These are phyloP conservation scores for Equus quagga DNA, from an alignment of 2,113 vertebrate species.

Conservation along the genomic window DNA sequence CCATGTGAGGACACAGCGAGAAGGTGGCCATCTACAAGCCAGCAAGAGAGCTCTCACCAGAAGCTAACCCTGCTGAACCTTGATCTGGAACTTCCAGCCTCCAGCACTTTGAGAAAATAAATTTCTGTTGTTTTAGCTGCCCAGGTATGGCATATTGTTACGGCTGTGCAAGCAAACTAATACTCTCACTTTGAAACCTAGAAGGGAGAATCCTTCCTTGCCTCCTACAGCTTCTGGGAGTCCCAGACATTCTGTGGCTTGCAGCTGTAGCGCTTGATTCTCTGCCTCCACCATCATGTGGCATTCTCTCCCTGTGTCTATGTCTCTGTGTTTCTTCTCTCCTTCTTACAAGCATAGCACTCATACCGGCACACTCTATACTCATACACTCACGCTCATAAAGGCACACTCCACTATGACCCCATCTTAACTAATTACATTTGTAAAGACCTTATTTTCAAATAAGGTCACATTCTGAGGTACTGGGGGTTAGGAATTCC, in stretches of 20 bases:
- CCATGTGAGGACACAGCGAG: neutral
- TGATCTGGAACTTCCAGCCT: neutral
- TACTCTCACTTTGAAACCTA: neutral
- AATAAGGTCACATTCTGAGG: neutral
- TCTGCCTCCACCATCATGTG: neutral
- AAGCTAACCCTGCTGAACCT: neutral
- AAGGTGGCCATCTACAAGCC: neutral
- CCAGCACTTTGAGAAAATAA: neutral
- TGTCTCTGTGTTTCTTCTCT: neutral
- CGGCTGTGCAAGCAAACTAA: neutral
- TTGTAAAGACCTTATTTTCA: neutral
- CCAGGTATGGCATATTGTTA: neutral
- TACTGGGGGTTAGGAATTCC: neutral
- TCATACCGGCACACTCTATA: neutral
- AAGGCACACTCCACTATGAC: neutral
- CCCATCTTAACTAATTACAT: neutral
- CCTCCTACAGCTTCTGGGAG: neutral
- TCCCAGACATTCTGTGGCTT: neutral
- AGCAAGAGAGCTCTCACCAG: neutral
- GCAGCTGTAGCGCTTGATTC: neutral
- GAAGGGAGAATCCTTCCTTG: neutral
- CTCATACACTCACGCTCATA: too few species aligned
- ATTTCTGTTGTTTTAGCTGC: neutral
- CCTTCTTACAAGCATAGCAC: neutral
- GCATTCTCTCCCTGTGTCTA: neutral